Conservation (phyloP, 1,140 invertebrate species). For the Caligus rogercresseyi region DNA sequence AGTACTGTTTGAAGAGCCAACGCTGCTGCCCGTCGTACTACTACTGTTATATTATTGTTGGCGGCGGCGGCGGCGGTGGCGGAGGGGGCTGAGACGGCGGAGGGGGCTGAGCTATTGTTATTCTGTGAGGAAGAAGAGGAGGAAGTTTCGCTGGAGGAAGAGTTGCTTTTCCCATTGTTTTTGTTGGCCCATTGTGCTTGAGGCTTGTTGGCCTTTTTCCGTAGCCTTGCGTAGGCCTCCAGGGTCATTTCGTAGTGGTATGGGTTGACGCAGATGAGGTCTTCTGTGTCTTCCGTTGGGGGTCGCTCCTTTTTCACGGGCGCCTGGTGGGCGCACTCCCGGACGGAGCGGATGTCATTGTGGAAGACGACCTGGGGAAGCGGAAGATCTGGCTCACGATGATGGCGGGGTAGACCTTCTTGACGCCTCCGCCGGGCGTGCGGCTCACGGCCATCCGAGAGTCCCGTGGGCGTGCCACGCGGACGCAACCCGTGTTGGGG, state of each 20-base stretch:
- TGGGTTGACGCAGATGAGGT: constrained; percentile 13
- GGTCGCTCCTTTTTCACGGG: neutral
- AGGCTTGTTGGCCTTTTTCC: neutral
- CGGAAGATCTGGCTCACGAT: constrained; percentile 4
- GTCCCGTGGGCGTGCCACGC: constrained; percentile 4
- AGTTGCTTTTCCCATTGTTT: neutral
- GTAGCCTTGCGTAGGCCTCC: neutral
- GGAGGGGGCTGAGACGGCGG: too few species aligned
- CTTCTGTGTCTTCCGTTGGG: neutral
- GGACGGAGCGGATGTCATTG: constrained; percentile 5
- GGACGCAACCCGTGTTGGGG: neutral
- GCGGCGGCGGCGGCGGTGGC: too few species aligned
- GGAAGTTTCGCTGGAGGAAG: too few species aligned
- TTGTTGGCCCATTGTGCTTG: neutral
- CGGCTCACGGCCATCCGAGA: neutral
- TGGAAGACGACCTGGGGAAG: constrained; percentile 12
- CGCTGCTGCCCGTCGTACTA: neutral
- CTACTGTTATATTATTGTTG: too few species aligned
- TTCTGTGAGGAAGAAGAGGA: too few species aligned
- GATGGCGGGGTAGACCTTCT: constrained; percentile 11
- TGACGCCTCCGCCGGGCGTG: constrained; percentile 2
- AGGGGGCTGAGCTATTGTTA: too few species aligned
- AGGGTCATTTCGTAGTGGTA: constrained; percentile 8
- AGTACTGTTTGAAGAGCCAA: too few species aligned
- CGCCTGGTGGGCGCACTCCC: neutral